Base-by-base conservation (phyloP, 2,113 vertebrate genomes). In the Indicator maculatus region DNA sequence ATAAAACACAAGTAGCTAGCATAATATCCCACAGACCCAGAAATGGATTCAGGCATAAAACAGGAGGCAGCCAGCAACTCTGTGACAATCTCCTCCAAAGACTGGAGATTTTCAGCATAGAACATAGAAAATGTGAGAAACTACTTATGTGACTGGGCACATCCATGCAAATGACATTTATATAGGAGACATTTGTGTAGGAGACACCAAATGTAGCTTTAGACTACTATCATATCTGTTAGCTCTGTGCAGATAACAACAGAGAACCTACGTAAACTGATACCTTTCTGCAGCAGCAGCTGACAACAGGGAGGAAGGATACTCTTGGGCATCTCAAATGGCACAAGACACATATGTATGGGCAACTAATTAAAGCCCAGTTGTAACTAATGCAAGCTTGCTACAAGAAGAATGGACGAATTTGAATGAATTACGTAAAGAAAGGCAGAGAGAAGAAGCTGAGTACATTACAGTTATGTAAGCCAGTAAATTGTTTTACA, bases 241-340 rank as follows among this genome's bases (percentile, higher is more conserved):
- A 69, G 75, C 52, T 80, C 56, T 45, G 16, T 3, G 65, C 27
- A 53, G 71, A 27, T 64, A 55, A 55, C 0, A 0, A 41, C 44
- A 67, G 45, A 73, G 56, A n/a, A 88, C 55, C 70, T 14, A 26
- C 0, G 11, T 63, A 69, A 93, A 70, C 21, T 6, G 13, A 63
- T 8, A 50, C 36, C 28, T 39, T 26, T 44, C 72, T 41, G 27
- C 84, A 58, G 72, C 63, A 64, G 81, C 89, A 84, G 66, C 71
- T 94, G 71, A 31, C 56, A 85, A 31, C 39, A 17, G 11, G 47
- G 45, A 89, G 56, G 33, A 69, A 52, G 50, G 50, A 28, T 17
- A 59, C 52, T 70, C 75, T 7, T 24, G 72, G 64, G 39, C 72
- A 77, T 88, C 88, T 96, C 85, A 83, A 71, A 80, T 38, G 19